Percentiles rank a stretch among this genome's conserved stretches.
phyloP scores from a whole-genome alignment of 2,113 vertebrate species.

The Colossoma macropomum region DNA sequence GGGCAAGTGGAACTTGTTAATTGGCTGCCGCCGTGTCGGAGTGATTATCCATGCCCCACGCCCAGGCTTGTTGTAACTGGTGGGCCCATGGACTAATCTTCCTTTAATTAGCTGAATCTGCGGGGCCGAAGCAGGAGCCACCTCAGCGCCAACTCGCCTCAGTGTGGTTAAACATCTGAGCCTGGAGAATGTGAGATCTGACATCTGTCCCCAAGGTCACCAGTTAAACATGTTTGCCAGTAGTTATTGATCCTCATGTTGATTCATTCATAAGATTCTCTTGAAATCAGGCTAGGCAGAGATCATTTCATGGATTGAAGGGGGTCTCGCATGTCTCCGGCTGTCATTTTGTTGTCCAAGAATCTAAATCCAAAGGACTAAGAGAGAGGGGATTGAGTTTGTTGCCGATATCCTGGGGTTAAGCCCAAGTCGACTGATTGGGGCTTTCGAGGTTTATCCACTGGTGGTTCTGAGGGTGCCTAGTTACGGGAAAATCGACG shows the following conservation, averaged over 20 bases:
- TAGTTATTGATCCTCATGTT: constrained; percentile 22
- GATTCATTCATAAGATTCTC: constrained; percentile 9
- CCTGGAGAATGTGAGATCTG: background rate
- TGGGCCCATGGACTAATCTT: constrained; percentile 77
- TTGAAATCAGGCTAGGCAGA: constrained; percentile 16
- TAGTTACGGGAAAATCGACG: constrained; percentile 35
- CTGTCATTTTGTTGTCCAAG: constrained; percentile 19
- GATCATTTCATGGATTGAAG: constrained; percentile 6
- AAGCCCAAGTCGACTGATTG: constrained; percentile 42
- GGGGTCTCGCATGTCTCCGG: background rate
- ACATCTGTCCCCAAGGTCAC: constrained; percentile 21
- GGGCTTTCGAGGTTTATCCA: constrained; percentile 41
- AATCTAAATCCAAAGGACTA: constrained; percentile 28
- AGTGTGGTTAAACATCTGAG: constrained; percentile 14
- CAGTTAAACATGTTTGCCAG: background rate
- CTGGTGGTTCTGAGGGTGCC: constrained; percentile 25
- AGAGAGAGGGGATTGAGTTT: constrained; percentile 5
- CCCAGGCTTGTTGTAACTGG: constrained; percentile 72
- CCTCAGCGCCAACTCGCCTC: constrained; percentile 54
- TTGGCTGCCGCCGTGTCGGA: constrained; percentile 71
- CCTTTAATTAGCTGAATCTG: constrained; percentile 81
- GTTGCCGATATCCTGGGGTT: constrained; percentile 47
- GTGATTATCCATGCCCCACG: constrained; percentile 72
- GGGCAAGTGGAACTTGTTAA: constrained; percentile 74
- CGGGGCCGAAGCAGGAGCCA: constrained; percentile 68